These are phyloP conservation scores for Leptodactylus fallax DNA, from an alignment of 2,797 vertebrate species.

Conservation along the genomic window DNA sequence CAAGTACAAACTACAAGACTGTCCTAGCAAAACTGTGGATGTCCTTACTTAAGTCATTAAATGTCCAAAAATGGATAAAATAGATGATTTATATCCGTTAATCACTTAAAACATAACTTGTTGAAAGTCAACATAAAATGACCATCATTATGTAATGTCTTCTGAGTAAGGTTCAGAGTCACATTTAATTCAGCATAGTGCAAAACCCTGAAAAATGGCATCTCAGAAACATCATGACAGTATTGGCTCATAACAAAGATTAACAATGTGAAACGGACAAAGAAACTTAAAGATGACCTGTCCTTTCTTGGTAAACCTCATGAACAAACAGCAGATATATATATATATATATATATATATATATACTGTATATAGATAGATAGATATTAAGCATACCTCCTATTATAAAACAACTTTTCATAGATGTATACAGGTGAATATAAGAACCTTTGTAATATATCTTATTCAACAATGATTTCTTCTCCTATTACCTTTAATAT, in stretches of 20 bases:
- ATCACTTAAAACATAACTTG: background rate
- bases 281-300: too few species aligned
- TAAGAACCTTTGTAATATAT: too few species aligned
- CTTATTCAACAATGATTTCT: too few species aligned
- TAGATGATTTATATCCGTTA: constrained; percentile 20
- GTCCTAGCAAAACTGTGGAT: background rate
- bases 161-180: constrained; percentile 14
- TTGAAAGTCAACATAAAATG: constrained; percentile 32
- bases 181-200: constrained; percentile 47
- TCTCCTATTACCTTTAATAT: too few species aligned
- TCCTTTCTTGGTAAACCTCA: too few species aligned
- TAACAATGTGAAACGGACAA: background rate
- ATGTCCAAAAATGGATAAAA: background rate
- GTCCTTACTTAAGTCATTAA: background rate
- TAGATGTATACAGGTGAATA: too few species aligned
- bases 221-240: constrained; percentile 18
- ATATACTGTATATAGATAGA: too few species aligned
- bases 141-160: constrained; percentile 36
- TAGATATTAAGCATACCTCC: too few species aligned
- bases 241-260: background rate
- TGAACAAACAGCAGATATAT: too few species aligned
- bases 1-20: too few species aligned
- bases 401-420: too few species aligned
- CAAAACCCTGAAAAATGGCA: constrained; percentile 4
- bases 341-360: too few species aligned